Conservation (phyloP, 2,888 invertebrate species). For the Graphium colonna region DNA sequence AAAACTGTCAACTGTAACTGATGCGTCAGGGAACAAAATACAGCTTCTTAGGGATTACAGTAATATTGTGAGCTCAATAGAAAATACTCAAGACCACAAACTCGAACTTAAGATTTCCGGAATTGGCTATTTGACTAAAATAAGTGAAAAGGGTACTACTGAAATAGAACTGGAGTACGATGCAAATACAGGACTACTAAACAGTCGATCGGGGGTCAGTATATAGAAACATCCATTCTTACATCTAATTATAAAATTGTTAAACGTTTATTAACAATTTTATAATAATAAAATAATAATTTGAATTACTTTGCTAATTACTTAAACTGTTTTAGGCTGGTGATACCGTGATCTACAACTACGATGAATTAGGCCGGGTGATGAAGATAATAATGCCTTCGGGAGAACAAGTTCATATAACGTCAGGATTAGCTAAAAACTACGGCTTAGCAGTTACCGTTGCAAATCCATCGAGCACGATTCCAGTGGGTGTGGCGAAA, state of each 20-base stretch:
- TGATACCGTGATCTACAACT: conserved; percentile 94
- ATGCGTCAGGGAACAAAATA: conserved; percentile 95
- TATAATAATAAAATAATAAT: not conserved
- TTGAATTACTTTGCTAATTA: conserved; percentile 20
- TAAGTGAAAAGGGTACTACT: conserved; percentile 92
- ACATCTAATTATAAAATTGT: too few relatives aligned
- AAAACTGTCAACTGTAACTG: conserved; percentile 94
- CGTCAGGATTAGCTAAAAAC: conserved; percentile 87
- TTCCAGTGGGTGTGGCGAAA: conserved; percentile 77
- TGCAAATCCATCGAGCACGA: conserved; percentile 74
- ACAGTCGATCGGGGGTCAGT: conserved; percentile 89
- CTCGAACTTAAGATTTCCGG: conserved; percentile 95
- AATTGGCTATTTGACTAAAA: conserved; percentile 92
- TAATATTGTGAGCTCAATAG: conserved; percentile 95
- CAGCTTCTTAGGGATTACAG: conserved; percentile 95
- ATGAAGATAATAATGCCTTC: conserved; percentile 93
- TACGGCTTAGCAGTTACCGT: conserved; percentile 89
- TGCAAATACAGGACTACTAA: conserved; percentile 91
- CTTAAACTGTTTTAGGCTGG: conserved; percentile 86
- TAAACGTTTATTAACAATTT: not conserved
- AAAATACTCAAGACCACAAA: conserved; percentile 96
- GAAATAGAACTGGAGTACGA: conserved; percentile 95
- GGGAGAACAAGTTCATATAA: conserved; percentile 91
- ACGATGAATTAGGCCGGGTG: conserved; percentile 93
- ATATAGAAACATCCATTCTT: not conserved